Evolutionary conservation across 2,113 vertebrate species (phyloP).

Genomic region (Phaethon lepturus): DNA sequence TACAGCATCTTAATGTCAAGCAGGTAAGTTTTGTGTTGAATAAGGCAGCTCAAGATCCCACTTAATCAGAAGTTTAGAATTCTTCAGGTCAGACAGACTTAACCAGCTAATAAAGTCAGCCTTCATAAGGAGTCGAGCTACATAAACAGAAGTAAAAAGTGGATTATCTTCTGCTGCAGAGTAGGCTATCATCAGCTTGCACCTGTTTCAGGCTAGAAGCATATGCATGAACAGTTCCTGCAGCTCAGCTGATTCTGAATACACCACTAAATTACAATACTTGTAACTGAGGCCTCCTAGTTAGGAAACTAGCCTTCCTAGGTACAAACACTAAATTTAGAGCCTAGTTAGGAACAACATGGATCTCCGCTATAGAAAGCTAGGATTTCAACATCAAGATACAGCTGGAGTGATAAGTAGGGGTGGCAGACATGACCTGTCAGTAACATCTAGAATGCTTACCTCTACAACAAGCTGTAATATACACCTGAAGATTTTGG

Average conservation of each 20-base stretch:
- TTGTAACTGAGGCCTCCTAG: neutral
- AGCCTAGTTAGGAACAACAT: neutral
- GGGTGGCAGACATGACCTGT: neutral
- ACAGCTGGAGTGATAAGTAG: neutral
- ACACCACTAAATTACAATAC: neutral
- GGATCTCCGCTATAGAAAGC: neutral
- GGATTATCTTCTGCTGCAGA: neutral
- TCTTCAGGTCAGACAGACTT: neutral
- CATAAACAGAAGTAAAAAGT: neutral
- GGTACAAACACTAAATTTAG: neutral
- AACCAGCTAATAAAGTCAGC: neutral
- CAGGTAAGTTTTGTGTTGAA: neutral
- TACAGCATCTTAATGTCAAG: neutral
- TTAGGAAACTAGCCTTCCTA: neutral
- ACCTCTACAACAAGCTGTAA: neutral
- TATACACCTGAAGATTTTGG: neutral
- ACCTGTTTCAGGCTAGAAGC: neutral
- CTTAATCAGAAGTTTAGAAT: neutral
- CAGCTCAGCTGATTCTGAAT: neutral
- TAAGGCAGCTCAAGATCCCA: neutral
- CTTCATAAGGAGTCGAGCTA: neutral
- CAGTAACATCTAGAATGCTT: neutral
- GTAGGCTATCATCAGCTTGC: neutral
- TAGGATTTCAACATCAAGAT: neutral
- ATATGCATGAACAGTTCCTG: neutral